A percentile compares a stretch with the other conserved stretches of the same genome.
Evolutionary conservation across 2,113 vertebrate species (phyloP).

Genomic region (Cavia porcellus): DNA sequence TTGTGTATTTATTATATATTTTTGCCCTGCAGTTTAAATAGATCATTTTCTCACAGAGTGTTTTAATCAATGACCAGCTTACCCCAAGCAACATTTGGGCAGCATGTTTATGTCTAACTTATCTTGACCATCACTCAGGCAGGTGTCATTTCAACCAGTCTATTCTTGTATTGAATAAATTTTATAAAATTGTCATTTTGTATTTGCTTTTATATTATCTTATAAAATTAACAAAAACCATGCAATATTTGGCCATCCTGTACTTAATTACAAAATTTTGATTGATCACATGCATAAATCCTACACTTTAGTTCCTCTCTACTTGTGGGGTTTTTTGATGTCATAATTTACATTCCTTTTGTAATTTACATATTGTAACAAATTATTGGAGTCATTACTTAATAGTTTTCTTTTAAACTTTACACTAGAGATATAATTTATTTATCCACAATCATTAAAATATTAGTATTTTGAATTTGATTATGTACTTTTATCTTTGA

Average conservation of each 20-base stretch:
- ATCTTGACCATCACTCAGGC: neutral
- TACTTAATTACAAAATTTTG: neutral
- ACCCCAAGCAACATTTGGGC: too few species aligned
- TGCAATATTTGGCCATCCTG: neutral
- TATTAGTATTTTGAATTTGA: neutral
- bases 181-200: neutral
- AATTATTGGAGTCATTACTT: neutral
- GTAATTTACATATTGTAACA: neutral
- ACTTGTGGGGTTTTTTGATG: neutral
- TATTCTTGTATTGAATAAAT: neutral
- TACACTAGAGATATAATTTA: neutral
- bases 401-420: neutral
- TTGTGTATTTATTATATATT: neutral
- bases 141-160: neutral
- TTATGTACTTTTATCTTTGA: neutral
- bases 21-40: neutral
- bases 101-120: neutral
- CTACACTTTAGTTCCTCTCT: neutral
- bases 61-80: neutral
- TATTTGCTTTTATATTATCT: neutral
- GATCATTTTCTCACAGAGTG: neutral
- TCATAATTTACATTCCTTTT: neutral
- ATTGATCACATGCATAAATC: neutral
- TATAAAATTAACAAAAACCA: neutral
- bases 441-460: neutral